Percentiles rank a stretch among this genome's conserved stretches.
phyloP scores from a whole-genome alignment of 2,888 invertebrate genomes.

The Ptychoptera contaminata region DNA sequence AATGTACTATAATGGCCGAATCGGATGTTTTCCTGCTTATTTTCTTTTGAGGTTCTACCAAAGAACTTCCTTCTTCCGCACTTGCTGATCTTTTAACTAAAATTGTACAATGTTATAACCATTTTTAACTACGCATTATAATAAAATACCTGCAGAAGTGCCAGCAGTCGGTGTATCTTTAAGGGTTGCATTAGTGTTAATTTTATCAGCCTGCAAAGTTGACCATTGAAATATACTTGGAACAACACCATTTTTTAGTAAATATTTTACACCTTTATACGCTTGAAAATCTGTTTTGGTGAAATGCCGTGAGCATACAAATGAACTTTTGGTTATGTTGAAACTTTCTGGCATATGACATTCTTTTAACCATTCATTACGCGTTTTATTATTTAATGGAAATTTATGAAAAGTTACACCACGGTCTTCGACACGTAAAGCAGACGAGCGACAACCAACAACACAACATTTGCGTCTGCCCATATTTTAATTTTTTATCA shows the following conservation, averaged over 20 bases:
- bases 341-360: constrained; percentile 39
- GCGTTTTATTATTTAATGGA: constrained; percentile 44
- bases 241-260: constrained; percentile 51
- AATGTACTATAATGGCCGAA: constrained; percentile 1
- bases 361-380: constrained; percentile 47
- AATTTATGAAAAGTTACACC: constrained; percentile 64
- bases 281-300: constrained; percentile 54
- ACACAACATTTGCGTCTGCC: constrained; percentile 46
- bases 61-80: constrained; percentile 3
- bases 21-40: constrained; percentile 3
- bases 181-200: neutral
- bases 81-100: constrained; percentile 6
- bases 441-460: constrained; percentile 43
- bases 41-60: constrained; percentile 2
- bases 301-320: constrained; percentile 64
- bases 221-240: constrained; percentile 58
- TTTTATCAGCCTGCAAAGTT: constrained; percentile 16
- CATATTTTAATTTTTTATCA: constrained; percentile 30
- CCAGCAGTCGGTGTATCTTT: neutral
- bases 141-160: neutral
- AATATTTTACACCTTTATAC: constrained; percentile 51
- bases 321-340: constrained; percentile 39
- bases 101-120: too few relatives aligned
- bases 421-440: constrained; percentile 41
- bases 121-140: neutral